Base-by-base conservation (phyloP, 2,888 invertebrate genomes). In the Chirona hameri region DNA sequence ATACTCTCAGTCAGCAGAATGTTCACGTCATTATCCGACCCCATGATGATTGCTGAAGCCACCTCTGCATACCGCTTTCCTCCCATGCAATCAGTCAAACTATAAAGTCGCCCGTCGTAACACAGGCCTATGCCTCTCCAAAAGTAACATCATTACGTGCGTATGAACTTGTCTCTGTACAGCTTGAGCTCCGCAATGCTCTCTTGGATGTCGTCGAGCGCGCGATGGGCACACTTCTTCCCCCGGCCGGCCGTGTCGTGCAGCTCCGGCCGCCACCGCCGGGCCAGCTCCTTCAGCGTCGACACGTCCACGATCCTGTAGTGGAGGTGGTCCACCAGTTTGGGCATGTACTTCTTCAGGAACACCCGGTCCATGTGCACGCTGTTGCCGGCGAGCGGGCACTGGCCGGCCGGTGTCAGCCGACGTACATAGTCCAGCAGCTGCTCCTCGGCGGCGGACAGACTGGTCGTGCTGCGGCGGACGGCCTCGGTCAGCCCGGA, bases 271-370 rank as follows among this genome's bases (percentile, higher is more conserved):
- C 79, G 21, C 82, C 65, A 82, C 24, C 79, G 79, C 27, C 79
- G 79, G 27, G 79, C 79, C 46, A 98, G 87, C 88, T 98, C 97
- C 88, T 97, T 98, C 29, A 99, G 89, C 0, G 95, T 92, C 60
- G 95, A 95, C 3, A 98, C 97, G 90, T 99, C 99, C 84, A 99
- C 92, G 79, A 96, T 93, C 86, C 98, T 91, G 88, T 98, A 97
- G 87, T 98, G 97, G 85, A 98, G 89, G 87, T 96, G 94, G 0
- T 91, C 87, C 87, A 93, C 88, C 12, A 98, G 88, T 79, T 85
- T 89, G 0, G 96, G 97, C 95, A 98, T 95, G 87, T 93, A 92
- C 88, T 94, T 93, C 21, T 88, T 87, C 46, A 99, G 87, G 88
- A 98, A 99, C 82, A 93, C 85, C 84, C 94, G 90, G 88, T 99